Evolutionary conservation across 2,797 vertebrate genomes (phyloP).

Genomic region (Ciconia nigra): DNA sequence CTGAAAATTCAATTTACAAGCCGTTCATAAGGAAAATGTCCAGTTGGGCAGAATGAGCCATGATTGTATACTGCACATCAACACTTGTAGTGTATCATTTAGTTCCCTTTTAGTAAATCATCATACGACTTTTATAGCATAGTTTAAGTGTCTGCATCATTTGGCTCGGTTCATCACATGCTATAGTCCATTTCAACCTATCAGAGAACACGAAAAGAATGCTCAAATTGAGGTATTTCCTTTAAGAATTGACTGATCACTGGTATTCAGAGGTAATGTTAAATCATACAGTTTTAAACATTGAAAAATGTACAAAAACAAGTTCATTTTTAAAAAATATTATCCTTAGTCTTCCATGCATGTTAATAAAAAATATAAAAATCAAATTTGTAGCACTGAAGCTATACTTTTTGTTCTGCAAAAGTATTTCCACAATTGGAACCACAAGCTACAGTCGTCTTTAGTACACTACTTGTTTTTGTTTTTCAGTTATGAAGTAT

Average conservation of each 20-base stretch:
- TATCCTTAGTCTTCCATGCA: constrained; percentile 43
- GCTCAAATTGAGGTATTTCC: constrained; percentile 69
- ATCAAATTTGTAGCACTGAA: constrained; percentile 54
- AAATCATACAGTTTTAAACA: constrained; percentile 53
- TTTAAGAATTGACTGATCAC: constrained; percentile 57
- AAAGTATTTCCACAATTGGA: not conserved
- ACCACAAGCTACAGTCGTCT: not conserved
- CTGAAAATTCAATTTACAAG: constrained; percentile 64
- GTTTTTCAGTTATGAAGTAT: not conserved
- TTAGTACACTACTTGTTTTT: not conserved
- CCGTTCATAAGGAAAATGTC: constrained; percentile 34
- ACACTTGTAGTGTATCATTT: constrained; percentile 30
- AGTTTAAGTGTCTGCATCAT: not conserved
- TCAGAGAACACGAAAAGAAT: constrained; percentile 34
- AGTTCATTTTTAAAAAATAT: constrained; percentile 53
- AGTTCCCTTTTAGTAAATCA: constrained; percentile 15
- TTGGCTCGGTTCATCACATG: constrained; percentile 19
- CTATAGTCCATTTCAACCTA: constrained; percentile 1
- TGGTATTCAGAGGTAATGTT: constrained; percentile 56
- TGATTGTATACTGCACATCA: constrained; percentile 17
- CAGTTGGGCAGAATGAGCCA: constrained; percentile 46
- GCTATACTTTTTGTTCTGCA: constrained; percentile 15
- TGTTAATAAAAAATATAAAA: constrained; percentile 68
- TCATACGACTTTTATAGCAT: not conserved
- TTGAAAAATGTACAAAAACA: constrained; percentile 67